Evolutionary conservation across 2,797 vertebrate species (phyloP), one percentile per base, ranked within the genome.

Genomic region (Malurus leucopterus): DNA sequence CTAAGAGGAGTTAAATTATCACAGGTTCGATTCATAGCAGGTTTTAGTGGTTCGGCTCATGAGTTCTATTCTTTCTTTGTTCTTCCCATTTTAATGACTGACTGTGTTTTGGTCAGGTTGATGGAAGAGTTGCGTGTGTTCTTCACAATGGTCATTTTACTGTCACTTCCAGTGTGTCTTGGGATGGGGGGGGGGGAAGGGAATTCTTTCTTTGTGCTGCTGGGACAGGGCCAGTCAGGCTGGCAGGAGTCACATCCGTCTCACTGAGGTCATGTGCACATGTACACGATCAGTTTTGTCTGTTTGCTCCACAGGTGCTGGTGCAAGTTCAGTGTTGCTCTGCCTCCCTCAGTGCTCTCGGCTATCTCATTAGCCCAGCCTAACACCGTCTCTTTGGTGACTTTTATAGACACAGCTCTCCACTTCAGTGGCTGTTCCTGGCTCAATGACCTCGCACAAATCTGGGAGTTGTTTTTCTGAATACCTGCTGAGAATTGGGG

Each of bases 111-210:
- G 20, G 11, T 65, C n/a, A 79, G 36, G 26, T 58, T 40, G 41
- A 27, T 13, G 61, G 32, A 46, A 34, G 30, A 21, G 19, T 12
- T 54, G 8, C 20, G 11, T 8, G 11, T 77, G 3, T 23, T 78
- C 22, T 47, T 64, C 18, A 4, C 12, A 8, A 3, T 26, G 8
- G 17, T 51, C 19, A 1, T 21, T 47, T 15, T 49, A 20, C 27
- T 69, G 18, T 41, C 14, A 3, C 15, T 44, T 54, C 17, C 19
- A 26, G 20, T 19, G 23, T 3, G 36, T 36, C 36, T 36, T 36
- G 17, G 6, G 2, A 9, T 7, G 14, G 8, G 17, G 5, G 0
- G 14, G 8, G 17, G 5, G 0, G 8, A 13, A 4, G 14, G 15
- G 13, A 40, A 7, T 44, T 67, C 7, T 50, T 55, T 54, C 27